phyloP scores from a whole-genome alignment of 2,113 vertebrate species.

The Lathamus discolor region DNA sequence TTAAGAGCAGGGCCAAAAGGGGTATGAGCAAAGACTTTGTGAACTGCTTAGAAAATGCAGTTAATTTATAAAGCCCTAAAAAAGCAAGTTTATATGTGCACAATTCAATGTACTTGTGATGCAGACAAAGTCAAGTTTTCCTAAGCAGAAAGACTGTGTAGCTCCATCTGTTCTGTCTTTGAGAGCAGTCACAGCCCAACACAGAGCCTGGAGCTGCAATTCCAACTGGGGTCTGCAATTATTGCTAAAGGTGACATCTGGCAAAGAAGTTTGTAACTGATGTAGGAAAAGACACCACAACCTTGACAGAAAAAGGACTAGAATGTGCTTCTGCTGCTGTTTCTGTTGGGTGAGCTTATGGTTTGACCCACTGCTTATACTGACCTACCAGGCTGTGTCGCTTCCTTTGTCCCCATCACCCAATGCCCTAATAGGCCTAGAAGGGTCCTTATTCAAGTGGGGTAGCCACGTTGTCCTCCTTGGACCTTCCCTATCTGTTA shows the following conservation, averaged over 20 bases:
- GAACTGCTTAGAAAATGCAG: background rate
- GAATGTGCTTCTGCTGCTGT: background rate
- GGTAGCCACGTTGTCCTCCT: background rate
- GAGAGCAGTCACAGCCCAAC: background rate
- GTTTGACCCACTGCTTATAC: background rate
- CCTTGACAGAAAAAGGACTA: background rate
- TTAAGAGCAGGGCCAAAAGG: background rate
- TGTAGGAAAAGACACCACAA: background rate
- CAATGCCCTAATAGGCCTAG: background rate
- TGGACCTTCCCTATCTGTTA: background rate
- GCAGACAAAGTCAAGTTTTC: background rate
- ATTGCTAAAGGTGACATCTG: background rate
- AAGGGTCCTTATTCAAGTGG: background rate
- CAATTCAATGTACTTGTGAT: background rate
- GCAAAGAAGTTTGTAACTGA: background rate
- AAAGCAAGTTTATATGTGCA: background rate
- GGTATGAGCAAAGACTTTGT: background rate
- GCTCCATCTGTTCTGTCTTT: background rate
- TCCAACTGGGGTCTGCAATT: background rate
- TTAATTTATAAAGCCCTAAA: background rate
- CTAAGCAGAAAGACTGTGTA: background rate
- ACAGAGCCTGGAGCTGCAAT: background rate
- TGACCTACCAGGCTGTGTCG: background rate
- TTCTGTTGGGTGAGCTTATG: background rate
- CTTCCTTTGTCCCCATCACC: background rate